A percentile compares a stretch with the other conserved stretches of the same genome.
These are phyloP conservation scores for Erebia aethiops DNA, from an alignment of 2,888 invertebrate species.

Conservation along the genomic window DNA sequence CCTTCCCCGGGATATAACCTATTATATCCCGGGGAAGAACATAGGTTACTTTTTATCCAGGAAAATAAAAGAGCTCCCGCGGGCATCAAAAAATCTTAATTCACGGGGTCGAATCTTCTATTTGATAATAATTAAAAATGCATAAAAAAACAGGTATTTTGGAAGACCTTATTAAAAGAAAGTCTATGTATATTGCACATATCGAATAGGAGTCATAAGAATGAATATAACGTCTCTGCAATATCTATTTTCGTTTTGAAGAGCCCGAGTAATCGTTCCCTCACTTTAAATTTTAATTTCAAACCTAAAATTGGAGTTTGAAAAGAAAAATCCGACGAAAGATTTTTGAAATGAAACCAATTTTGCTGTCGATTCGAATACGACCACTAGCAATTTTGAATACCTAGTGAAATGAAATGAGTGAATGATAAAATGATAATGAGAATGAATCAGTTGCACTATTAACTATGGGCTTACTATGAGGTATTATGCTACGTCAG, in stretches of 20 bases:
- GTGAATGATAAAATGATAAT: too few species aligned
- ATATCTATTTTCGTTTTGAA: not conserved
- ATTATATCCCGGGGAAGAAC: too few species aligned
- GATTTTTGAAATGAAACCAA: not conserved
- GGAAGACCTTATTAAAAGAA: too few species aligned
- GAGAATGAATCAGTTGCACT: not conserved
- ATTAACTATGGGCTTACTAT: not conserved
- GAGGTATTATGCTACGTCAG: too few species aligned
- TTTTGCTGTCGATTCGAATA: not conserved
- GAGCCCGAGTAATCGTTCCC: not conserved
- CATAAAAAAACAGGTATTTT: too few species aligned
- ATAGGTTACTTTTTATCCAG: too few species aligned
- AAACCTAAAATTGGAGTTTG: not conserved
- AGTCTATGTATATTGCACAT: too few species aligned
- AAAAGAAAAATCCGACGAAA: constrained; percentile 1
- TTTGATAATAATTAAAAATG: too few species aligned
- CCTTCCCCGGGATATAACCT: too few species aligned
- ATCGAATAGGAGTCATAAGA: not conserved
- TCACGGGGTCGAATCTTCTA: too few species aligned
- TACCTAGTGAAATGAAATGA: not conserved
- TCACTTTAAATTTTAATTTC: constrained; percentile 2
- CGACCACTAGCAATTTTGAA: not conserved
- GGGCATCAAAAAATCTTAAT: too few species aligned
- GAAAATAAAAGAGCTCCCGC: too few species aligned
- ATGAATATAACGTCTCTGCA: not conserved